Evolutionary conservation across 1,140 invertebrate species (phyloP), one percentile per base, ranked within the genome.

Genomic region (Cataglyphis hispanica): DNA sequence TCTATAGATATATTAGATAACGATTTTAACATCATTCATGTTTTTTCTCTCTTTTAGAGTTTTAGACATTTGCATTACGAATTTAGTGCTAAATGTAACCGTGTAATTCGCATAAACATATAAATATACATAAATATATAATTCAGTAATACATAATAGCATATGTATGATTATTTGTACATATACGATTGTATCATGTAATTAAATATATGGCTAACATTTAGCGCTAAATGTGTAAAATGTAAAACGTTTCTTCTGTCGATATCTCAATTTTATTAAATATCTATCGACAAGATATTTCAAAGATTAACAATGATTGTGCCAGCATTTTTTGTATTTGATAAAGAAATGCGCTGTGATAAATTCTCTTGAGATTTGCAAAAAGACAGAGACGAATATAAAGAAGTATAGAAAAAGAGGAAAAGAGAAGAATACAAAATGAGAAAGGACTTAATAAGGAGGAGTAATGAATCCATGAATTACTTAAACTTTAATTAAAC

Each of bases 281-380:
- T 40, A 19, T 74, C 3, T n/a, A 13, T 34, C 56, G 50, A 13
- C 19, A 40, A 70, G 34, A n/a, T 83, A 61, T 61, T 83, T n/a
- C 25, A 37, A 37, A 80, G 31, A 72, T 83, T 61, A 60, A 83
- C 53, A 81, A 72, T 27, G 37, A 83, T 83, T 72, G 53, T 85
- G 84, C 84, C 64, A 85, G 84, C 84, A 85, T 85, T 85, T 85
- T 85, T 85, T 78, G 64, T 85, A 81, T 81, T 43, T 81, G 84
- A 61, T 85, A 81, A 85, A 61, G 60, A 61, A 85, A 81, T 80
- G 75, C 25, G 27, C 84, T 85, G 84, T 85, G 84, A 85, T 85
- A 85, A 77, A 80, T 10, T 19, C 53, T 85, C 31, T 19, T 80
- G 5, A 31, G 8, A 67, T 43, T 78, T 80, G 46, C 40, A 37